phyloP scores from a whole-genome alignment of 2,797 vertebrate genomes.

The Thunnus albacares region DNA sequence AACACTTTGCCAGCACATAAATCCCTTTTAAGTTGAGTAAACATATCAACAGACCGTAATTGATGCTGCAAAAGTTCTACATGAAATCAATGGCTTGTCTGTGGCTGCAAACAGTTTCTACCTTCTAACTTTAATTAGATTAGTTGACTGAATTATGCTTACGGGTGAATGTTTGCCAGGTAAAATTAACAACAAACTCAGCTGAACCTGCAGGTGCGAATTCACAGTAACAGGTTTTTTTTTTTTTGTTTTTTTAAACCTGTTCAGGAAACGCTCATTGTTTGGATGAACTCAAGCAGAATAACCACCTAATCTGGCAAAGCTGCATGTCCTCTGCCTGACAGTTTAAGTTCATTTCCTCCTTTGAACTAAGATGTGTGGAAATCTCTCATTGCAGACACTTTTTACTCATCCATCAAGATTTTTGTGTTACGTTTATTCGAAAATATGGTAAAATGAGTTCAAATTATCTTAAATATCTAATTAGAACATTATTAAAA shows the following conservation, averaged over 20 bases:
- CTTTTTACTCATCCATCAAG: slow-evolving; percentile 25
- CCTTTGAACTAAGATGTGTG: slow-evolving; percentile 15
- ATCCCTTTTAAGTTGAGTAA: slow-evolving; percentile 35
- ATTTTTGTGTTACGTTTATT: background rate
- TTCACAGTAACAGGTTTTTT: background rate
- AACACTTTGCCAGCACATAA: slow-evolving; percentile 10
- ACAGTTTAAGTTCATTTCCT: slow-evolving; percentile 43
- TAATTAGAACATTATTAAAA: background rate
- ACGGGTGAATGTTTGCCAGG: background rate
- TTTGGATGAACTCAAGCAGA: slow-evolving; percentile 45
- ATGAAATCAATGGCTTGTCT: slow-evolving; percentile 30
- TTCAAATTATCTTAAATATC: background rate
- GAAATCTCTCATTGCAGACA: slow-evolving; percentile 8
- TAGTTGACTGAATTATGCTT: slow-evolving; percentile 50
- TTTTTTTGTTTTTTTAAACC: background rate
- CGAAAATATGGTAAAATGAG: background rate
- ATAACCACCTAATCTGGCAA: slow-evolving; percentile 41
- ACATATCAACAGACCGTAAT: slow-evolving; percentile 43
- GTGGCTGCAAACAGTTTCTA: slow-evolving; percentile 27
- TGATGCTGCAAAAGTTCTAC: slow-evolving; percentile 4
- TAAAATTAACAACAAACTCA: slow-evolving; percentile 41
- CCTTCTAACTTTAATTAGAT: slow-evolving; percentile 45
- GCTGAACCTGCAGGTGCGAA: slow-evolving; percentile 45
- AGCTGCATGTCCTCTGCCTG: slow-evolving; percentile 12
- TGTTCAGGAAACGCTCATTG: slow-evolving; percentile 54